Evolutionary conservation across 1,140 invertebrate genomes (phyloP).

Genomic region (Drosophila kikkawai): DNA sequence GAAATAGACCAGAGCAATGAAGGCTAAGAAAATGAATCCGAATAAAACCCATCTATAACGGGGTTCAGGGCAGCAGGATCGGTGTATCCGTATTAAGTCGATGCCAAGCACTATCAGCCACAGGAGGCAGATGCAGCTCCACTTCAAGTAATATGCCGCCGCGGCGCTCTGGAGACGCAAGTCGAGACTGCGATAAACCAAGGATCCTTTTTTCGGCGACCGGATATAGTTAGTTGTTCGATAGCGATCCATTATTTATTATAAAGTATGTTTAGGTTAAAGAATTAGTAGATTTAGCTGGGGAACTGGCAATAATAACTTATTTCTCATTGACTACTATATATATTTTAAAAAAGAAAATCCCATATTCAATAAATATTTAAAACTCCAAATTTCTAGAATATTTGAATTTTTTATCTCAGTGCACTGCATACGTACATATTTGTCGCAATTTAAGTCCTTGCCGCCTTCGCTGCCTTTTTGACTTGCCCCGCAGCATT

Average conservation of each 20-base stretch:
- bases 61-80: constrained; percentile 32
- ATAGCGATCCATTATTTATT: not conserved
- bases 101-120: constrained; percentile 13
- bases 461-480: constrained; percentile 57
- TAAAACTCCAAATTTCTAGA: not conserved
- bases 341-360: not conserved
- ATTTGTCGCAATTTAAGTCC: constrained; percentile 74
- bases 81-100: not conserved
- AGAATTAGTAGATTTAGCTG: not conserved
- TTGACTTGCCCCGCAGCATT: constrained; percentile 69
- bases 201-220: not conserved
- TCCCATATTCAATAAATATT: too few species aligned
- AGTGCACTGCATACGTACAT: constrained; percentile 12
- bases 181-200: constrained; percentile 60
- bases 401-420: not conserved
- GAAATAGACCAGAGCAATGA: constrained; percentile 84
- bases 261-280: not conserved
- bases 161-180: constrained; percentile 45
- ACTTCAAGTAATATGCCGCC: constrained; percentile 61
- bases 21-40: constrained; percentile 52
- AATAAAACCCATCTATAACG: constrained; percentile 64
- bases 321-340: not conserved
- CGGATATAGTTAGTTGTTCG: not conserved
- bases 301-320: not conserved
- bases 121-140: constrained; percentile 57